These are phyloP conservation scores for Liopterus haemorrhoidalis DNA, from an alignment of 2,888 invertebrate genomes.

Conservation along the genomic window DNA sequence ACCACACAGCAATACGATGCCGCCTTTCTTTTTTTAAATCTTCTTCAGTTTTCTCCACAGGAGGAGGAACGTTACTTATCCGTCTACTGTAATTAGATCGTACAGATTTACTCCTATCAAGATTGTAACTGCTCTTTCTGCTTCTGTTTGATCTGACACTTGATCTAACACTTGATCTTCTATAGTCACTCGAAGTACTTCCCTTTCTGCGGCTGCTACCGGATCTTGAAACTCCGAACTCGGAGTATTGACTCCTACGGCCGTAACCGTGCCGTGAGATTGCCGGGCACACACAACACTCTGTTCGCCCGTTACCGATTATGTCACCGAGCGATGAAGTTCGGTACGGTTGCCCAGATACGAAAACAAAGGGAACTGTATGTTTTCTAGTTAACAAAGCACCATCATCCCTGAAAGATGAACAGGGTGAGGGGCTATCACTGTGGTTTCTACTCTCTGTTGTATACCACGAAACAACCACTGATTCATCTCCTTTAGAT, in stretches of 20 bases:
- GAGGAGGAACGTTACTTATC: too few species aligned
- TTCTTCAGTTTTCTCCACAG: too few species aligned
- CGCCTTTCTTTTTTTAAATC: constrained; percentile 11
- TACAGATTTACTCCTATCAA: constrained; percentile 48
- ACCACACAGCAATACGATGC: constrained; percentile 52
- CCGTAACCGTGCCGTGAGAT: constrained; percentile 28
- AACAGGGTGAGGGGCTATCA: constrained; percentile 22
- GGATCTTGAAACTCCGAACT: not conserved
- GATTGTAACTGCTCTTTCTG: constrained; percentile 47
- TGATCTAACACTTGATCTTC: constrained; percentile 10
- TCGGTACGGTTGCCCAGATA: constrained; percentile 16
- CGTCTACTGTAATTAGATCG: too few species aligned
- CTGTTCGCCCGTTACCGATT: constrained; percentile 13
- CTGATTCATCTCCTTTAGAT: too few species aligned
- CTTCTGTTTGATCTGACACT: constrained; percentile 10
- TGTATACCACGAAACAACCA: too few species aligned
- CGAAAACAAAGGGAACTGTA: constrained; percentile 9
- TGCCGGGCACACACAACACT: constrained; percentile 3
- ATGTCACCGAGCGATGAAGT: constrained; percentile 18
- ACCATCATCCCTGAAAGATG: constrained; percentile 24
- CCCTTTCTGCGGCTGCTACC: not conserved
- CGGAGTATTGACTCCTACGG: constrained; percentile 32
- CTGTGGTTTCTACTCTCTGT: too few species aligned
- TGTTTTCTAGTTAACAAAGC: constrained; percentile 4
- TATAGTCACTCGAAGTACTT: constrained; percentile 36